Conservation (phyloP, 1,140 invertebrate species). For the Diorhabda elongata region DNA sequence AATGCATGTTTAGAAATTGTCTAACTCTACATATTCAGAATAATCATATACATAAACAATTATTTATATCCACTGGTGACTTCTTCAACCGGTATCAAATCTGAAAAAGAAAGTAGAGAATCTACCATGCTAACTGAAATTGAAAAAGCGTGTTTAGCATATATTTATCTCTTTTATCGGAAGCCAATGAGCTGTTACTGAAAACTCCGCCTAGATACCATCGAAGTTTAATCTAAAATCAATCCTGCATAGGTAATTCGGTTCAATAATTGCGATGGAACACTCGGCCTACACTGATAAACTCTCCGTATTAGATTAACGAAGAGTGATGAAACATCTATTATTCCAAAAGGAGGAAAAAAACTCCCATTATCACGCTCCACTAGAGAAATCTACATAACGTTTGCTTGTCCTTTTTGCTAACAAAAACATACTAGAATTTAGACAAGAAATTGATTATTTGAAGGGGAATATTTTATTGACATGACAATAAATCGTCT, state of each 20-base stretch:
- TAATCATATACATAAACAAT: too few relatives aligned
- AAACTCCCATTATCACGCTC: background rate
- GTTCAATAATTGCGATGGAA: conserved; percentile 17
- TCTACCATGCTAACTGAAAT: background rate
- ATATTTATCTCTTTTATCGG: background rate
- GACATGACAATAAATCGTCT: too few relatives aligned
- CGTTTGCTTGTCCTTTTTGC: background rate
- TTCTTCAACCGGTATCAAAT: too few relatives aligned
- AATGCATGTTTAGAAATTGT: too few relatives aligned
- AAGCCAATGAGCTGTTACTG: background rate
- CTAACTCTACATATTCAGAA: too few relatives aligned
- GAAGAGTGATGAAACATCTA: conserved; percentile 7
- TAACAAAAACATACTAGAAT: background rate
- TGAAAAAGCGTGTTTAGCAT: background rate
- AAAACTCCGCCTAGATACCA: background rate
- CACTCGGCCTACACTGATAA: conserved; percentile 6
- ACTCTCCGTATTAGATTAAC: conserved; percentile 10
- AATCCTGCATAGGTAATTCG: conserved; percentile 22
- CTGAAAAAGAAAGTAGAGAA: too few relatives aligned
- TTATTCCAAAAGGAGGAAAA: background rate
- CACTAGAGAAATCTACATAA: background rate
- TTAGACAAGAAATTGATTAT: background rate
- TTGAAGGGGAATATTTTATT: too few relatives aligned
- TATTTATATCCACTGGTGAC: too few relatives aligned
- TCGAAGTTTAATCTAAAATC: conserved; percentile 22